phyloP scores from a whole-genome alignment of 2,888 invertebrate species.

The Trichogramma dendrolimi region DNA sequence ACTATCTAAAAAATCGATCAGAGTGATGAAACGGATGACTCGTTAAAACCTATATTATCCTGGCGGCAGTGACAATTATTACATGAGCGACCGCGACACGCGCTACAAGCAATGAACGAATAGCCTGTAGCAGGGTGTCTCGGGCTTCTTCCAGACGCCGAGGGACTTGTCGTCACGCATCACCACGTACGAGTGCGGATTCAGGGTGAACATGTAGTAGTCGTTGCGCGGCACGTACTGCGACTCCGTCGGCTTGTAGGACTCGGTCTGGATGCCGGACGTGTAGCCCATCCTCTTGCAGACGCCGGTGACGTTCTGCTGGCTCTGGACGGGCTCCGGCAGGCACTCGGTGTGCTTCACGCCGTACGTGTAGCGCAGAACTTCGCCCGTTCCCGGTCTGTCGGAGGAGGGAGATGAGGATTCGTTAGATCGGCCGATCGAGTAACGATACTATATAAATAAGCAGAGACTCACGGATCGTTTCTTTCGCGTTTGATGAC shows the following conservation, averaged over 20 bases:
- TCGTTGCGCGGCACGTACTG: conserved; percentile 32
- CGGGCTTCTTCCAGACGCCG: conserved; percentile 31
- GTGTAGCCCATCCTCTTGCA: conserved; percentile 63
- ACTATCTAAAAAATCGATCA: too few relatives aligned
- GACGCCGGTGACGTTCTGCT: conserved; percentile 56
- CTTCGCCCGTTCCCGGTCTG: conserved; percentile 63
- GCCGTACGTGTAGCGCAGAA: conserved; percentile 64
- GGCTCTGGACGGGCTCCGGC: conserved; percentile 37
- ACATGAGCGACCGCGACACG: not conserved
- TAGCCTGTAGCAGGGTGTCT: conserved; percentile 37
- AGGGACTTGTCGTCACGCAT: conserved; percentile 36
- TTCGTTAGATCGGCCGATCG: not conserved
- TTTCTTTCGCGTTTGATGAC: conserved; percentile 50
- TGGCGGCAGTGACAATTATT: not conserved
- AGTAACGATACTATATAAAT: conserved; percentile 17
- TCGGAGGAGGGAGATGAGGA: too few relatives aligned
- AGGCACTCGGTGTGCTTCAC: conserved; percentile 72
- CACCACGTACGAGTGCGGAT: conserved; percentile 34
- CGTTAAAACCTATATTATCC: too few relatives aligned
- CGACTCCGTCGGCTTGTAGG: conserved; percentile 15
- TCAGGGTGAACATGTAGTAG: conserved; percentile 40
- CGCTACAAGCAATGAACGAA: conserved; percentile 34
- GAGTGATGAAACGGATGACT: too few relatives aligned
- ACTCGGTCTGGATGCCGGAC: conserved; percentile 46
- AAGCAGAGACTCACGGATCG: conserved; percentile 40